Evolutionary conservation across 2,113 vertebrate genomes (phyloP).

Genomic region (Microtus montanus): DNA sequence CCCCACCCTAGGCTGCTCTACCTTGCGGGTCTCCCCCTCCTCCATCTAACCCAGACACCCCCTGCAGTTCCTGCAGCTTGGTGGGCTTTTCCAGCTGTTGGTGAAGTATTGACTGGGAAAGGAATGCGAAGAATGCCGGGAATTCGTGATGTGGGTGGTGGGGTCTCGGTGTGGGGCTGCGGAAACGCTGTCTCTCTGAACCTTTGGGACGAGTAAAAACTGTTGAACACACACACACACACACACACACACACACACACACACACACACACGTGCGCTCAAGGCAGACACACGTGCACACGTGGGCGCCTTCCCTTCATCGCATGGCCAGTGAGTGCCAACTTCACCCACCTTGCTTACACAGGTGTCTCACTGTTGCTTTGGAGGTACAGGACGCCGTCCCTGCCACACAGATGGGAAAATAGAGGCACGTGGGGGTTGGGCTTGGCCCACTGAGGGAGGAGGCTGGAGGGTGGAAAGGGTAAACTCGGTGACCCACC

Average conservation of each 20-base stretch:
- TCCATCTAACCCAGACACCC: not conserved
- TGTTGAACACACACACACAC: too few relatives aligned
- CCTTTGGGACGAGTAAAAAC: not conserved
- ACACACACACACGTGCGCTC: too few relatives aligned
- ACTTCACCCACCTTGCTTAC: not conserved
- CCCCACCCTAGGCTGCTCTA: not conserved
- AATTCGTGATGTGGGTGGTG: not conserved
- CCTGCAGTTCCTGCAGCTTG: not conserved
- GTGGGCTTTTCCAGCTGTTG: not conserved
- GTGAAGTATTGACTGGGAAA: not conserved
- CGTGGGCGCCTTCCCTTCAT: not conserved
- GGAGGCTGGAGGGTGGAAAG: not conserved
- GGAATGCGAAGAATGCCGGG: not conserved
- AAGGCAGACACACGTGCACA: not conserved
- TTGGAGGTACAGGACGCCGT: not conserved
- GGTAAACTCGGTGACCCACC: fast-evolving
- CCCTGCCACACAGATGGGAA: not conserved
- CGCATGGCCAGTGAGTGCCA: not conserved
- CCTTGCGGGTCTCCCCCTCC: not conserved
- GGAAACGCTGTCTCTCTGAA: not conserved
- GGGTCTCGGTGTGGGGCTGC: fast-evolving
- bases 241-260: too few relatives aligned
- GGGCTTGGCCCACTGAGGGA: not conserved
- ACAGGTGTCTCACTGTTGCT: not conserved
- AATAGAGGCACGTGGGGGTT: not conserved